Conservation (phyloP, 2,888 invertebrate species). For the Epinotia nisella region DNA sequence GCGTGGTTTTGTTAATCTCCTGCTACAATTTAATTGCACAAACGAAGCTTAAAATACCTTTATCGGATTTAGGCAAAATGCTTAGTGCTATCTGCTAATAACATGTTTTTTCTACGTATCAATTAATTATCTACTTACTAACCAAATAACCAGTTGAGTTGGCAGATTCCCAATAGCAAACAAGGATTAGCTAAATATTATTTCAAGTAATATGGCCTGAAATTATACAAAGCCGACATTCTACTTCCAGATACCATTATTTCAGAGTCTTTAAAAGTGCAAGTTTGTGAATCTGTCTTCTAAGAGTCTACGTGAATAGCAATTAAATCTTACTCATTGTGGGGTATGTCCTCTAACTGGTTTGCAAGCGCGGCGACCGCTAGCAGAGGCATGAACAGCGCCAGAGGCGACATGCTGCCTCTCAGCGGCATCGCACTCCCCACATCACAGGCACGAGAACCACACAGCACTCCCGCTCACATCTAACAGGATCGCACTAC, state of each 20-base stretch:
- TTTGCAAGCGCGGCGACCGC: conserved; percentile 83
- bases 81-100: background rate
- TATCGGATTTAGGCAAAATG: background rate
- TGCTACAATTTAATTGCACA: no score
- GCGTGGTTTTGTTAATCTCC: no score
- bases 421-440: conserved; percentile 72
- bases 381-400: conserved; percentile 69
- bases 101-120: background rate
- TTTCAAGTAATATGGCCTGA: background rate
- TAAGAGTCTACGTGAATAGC: background rate
- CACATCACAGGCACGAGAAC: conserved; percentile 75
- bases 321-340: conserved; percentile 91
- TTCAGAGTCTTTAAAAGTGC: no score
- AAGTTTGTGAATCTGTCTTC: conserved; percentile 12
- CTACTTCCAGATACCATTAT: background rate
- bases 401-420: conserved; percentile 70
- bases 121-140: background rate
- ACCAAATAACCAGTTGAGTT: background rate
- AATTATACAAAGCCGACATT: background rate
- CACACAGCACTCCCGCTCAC: conserved; percentile 62
- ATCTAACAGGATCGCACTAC: conserved; percentile 68
- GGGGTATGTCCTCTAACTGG: conserved; percentile 95
- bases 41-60: background rate
- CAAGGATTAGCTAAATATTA: background rate
- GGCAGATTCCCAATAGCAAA: conserved; percentile 3